These are phyloP conservation scores for Tamandua tetradactyla DNA, from an alignment of 2,797 vertebrate genomes.

Conservation along the genomic window DNA sequence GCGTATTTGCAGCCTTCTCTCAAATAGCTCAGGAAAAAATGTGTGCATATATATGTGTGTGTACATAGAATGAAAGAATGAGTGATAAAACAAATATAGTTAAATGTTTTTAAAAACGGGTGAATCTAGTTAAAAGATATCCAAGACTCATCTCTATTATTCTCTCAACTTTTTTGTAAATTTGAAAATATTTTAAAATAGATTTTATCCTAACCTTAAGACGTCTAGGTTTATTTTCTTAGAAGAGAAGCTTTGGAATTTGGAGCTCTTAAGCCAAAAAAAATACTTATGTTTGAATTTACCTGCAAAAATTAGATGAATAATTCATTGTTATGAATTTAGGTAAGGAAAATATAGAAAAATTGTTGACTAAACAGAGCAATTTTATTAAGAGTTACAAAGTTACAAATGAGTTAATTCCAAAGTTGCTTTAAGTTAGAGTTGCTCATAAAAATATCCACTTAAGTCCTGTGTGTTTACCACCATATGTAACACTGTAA, in stretches of 20 bases:
- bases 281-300: conserved; percentile 33
- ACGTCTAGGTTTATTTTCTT: conserved; percentile 2
- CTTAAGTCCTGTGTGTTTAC: not conserved
- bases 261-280: not conserved
- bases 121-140: not conserved
- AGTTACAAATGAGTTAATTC: conserved; percentile 26
- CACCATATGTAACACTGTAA: not conserved
- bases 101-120: not conserved
- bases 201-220: conserved; percentile 28
- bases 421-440: not conserved
- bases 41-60: not conserved
- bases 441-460: conserved; percentile 47
- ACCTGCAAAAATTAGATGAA: not conserved
- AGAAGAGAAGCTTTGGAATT: not conserved
- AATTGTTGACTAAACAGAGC: not conserved
- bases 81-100: not conserved
- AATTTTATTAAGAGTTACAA: conserved; percentile 45
- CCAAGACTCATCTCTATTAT: not conserved
- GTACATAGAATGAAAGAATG: not conserved
- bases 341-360: not conserved
- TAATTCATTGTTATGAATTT: not conserved
- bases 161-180: not conserved
- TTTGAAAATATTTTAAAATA: conserved; percentile 36
- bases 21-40: not conserved
- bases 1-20: not conserved